Evolutionary conservation across 1,140 invertebrate genomes (phyloP), one percentile per base, ranked within the genome.

Genomic region (Varroa destructor): DNA sequence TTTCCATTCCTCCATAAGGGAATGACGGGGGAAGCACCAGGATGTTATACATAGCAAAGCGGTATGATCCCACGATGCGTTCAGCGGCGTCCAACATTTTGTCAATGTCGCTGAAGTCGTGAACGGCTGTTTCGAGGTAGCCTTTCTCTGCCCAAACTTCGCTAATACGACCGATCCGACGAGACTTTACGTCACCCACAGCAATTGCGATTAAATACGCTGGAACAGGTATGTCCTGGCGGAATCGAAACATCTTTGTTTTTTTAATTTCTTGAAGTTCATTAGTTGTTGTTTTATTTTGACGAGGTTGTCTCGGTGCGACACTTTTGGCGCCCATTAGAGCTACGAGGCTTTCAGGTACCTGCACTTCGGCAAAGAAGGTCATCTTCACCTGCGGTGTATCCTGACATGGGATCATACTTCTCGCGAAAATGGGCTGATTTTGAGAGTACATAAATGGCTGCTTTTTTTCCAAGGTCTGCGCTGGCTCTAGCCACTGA

Each of bases 1-100:
- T 97, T 81, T 97, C 94, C 93, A 97, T 96, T 46, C 93, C 93
- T 1, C 93, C 93, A 79, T 87, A 95, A 10, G 93, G 91, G 82
- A 97, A 97, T 72, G 88, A 90, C 1, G 93, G 92, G 1, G 93
- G 93, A 75, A 97, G 82, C 5, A 97, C 88, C n/a, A 97, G 79
- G 43, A 97, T 79, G 81, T 97, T 92, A 79, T 96, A 93, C 73
- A 87, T 84, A 73, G 86, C 61, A 14, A 25, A 14, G 40, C 40
- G 85, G 79, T 92, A 93, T 0, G 85, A 84, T 0, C 89, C 89
- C 55, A 81, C 74, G 25, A 84, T 75, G 25, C 84, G 81, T 79
- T 96, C 91, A 0, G 91, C 94, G 10, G 86, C 86, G 74, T 86
- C 82, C 6, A 97, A 76, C 82, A 94, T 89, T 67, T 84, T 81